Evolutionary conservation across 2,113 vertebrate species (phyloP), one percentile per base, ranked within the genome.

Genomic region (Callorhinus ursinus): DNA sequence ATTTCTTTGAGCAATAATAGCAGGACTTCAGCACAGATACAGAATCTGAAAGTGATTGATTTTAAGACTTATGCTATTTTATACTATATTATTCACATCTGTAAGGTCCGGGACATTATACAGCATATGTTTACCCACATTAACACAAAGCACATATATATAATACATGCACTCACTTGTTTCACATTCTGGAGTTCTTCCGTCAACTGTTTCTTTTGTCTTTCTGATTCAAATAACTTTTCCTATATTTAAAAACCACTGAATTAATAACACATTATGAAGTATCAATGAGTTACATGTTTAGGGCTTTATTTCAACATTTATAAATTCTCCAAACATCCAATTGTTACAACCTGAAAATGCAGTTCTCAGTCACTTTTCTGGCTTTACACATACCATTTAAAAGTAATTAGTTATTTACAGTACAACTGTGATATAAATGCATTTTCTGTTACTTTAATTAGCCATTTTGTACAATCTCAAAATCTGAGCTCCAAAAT

Each of bases 151-250:
- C 21, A 42, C 12, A 31, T 16, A 74, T 28, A 79, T 4, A 67
- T 9, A 81, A 51, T 1, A 36, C 5, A 28, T 10, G 0, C 21
- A 95, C 99, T 97, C 98, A 99, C 99, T 98, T 99, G 99, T 97
- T 99, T 99, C 81, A 99, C 98, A 65, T 61, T 98, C 93, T 98
- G 99, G 13, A 99, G 98, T 95, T 99, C 99, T 94, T 99, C 99
- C 96, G 98, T 97, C 96, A 99, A 97, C 46, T 99, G 98, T 7
- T 98, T 98, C 97, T 99, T 99, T 80, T 98, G 98, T 65, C 93
- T 98, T 98, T 99, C 98, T 65, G 99, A 99, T 98, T 99, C 98
- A 2, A 98, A 89, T 95, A 99, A 98, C 96, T 99, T 98, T 91
- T 99, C 99, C 99, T 99, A 97, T 81, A 61, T 90, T 92, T 67